Evolutionary conservation across 1,140 invertebrate species (phyloP).

Genomic region (Pseudomyrmex cubaensis): DNA sequence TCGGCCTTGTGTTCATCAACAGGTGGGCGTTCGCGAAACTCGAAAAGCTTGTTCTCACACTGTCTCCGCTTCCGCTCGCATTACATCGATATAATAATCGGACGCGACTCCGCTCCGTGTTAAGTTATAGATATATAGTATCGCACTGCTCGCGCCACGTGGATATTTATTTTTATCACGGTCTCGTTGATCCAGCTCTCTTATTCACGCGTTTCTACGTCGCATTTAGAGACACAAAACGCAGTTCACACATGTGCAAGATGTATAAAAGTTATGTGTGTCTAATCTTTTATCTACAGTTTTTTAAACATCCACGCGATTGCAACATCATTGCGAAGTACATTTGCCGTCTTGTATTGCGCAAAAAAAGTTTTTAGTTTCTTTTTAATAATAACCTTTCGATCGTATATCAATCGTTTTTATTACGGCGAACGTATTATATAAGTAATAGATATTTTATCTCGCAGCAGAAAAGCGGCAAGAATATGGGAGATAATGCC

Average conservation of each 20-base stretch:
- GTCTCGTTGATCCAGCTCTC: not conserved
- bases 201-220: not conserved
- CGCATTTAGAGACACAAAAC: not conserved
- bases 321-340: slow-evolving; percentile 1
- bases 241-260: too few relatives aligned
- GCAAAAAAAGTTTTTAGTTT: not conserved
- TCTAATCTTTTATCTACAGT: too few relatives aligned
- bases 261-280: too few relatives aligned
- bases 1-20: slow-evolving; percentile 68
- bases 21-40: slow-evolving; percentile 75
- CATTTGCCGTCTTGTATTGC: not conserved
- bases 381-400: not conserved
- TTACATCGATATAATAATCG: slow-evolving; percentile 57
- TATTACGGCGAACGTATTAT: not conserved
- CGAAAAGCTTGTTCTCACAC: slow-evolving; percentile 67
- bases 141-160: too few relatives aligned
- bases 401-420: not conserved
- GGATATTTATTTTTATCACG: not conserved
- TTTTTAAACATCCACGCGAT: not conserved
- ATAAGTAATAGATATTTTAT: slow-evolving; percentile 10
- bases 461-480: not conserved
- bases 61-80: slow-evolving; percentile 32
- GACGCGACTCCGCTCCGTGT: not conserved
- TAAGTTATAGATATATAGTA: too few relatives aligned
- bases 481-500: slow-evolving; percentile 11